These are phyloP conservation scores for Eupeodes latifasciatus DNA, from an alignment of 2,888 invertebrate species.

Conservation along the genomic window DNA sequence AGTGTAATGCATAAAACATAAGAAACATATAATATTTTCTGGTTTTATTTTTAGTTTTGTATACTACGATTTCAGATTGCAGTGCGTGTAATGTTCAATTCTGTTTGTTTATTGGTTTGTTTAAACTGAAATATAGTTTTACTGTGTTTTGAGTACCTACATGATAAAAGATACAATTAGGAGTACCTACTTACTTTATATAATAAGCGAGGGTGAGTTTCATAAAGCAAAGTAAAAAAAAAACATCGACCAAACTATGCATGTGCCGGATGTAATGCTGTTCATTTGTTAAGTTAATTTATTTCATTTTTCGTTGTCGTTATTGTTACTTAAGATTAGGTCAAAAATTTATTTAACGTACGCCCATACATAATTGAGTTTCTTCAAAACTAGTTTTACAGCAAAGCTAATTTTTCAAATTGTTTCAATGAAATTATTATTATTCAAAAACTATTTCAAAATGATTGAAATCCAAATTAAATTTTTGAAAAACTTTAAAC, in stretches of 20 bases:
- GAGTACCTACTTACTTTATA: constrained; percentile 12
- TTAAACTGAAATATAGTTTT: background rate
- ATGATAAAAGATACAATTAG: constrained; percentile 7
- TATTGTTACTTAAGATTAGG: constrained; percentile 1
- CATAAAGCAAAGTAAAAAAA: constrained; percentile 22
- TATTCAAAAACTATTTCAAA: too few relatives aligned
- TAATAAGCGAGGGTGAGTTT: constrained; percentile 48
- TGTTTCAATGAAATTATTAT: too few relatives aligned
- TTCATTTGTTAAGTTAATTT: constrained; percentile 49
- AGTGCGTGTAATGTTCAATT: constrained; percentile 18
- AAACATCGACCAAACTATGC: constrained; percentile 2
- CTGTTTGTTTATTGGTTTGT: background rate
- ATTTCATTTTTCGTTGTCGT: constrained; percentile 2
- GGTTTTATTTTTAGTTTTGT: background rate
- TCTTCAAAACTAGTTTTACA: too few relatives aligned
- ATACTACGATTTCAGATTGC: background rate
- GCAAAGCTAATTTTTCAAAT: too few relatives aligned
- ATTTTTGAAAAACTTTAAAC: too few relatives aligned
- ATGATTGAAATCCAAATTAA: too few relatives aligned
- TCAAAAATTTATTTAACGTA: background rate
- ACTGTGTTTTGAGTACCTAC: background rate
- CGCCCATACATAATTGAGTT: too few relatives aligned
- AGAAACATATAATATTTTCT: too few relatives aligned
- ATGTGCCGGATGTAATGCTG: constrained; percentile 62
- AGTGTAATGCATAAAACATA: too few relatives aligned